Percentiles rank a stretch among this genome's conserved stretches.
Evolutionary conservation across 2,797 vertebrate genomes (phyloP).

Genomic region (Luscinia megarhynchos): DNA sequence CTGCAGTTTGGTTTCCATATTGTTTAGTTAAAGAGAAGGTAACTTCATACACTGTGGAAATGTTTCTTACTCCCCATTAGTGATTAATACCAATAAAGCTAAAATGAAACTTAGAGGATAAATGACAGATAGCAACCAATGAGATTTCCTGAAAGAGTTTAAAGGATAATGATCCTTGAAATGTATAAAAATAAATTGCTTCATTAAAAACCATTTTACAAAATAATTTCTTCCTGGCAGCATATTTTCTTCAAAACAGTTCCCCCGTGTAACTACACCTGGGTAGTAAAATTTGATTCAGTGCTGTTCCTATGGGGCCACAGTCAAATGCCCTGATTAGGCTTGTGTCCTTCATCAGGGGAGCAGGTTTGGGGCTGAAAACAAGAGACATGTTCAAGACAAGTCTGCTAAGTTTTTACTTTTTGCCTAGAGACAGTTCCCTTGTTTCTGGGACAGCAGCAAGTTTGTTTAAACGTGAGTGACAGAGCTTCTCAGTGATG

Average conservation of each 20-base stretch:
- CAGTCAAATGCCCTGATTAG: neutral
- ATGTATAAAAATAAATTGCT: slow-evolving; percentile 69
- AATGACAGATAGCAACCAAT: slow-evolving; percentile 54
- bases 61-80: slow-evolving; percentile 37
- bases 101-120: slow-evolving; percentile 28
- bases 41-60: slow-evolving; percentile 58
- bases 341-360: neutral
- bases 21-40: slow-evolving; percentile 53
- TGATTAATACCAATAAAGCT: slow-evolving; percentile 52
- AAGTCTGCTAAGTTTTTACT: neutral
- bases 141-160: slow-evolving; percentile 59
- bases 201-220: slow-evolving; percentile 71
- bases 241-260: slow-evolving; percentile 41
- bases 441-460: neutral
- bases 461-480: neutral
- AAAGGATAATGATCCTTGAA: slow-evolving; percentile 63
- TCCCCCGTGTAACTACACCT: slow-evolving; percentile 45
- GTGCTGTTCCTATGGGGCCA: neutral
- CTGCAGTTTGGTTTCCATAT: slow-evolving; percentile 38
- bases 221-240: slow-evolving; percentile 53
- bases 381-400: neutral
- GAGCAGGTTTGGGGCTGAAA: neutral
- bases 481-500: slow-evolving; percentile 9
- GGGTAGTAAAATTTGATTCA: slow-evolving; percentile 62
- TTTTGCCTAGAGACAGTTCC: slow-evolving; percentile 1